phyloP scores from a whole-genome alignment of 2,888 invertebrate species.

The Luffia ferchaultella region DNA sequence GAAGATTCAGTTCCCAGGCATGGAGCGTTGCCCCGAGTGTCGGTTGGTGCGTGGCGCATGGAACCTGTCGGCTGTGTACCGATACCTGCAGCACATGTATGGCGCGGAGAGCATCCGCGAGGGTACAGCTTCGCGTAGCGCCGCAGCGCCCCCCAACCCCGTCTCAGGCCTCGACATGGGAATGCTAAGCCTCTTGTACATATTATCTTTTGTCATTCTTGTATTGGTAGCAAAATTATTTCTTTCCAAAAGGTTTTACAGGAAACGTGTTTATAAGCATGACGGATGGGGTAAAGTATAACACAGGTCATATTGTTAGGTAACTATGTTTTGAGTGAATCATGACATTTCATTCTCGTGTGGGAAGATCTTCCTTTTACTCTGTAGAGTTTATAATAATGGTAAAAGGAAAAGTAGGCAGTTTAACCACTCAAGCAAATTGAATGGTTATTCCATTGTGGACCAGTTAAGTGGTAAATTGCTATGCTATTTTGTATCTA shows the following conservation, averaged over 20 bases:
- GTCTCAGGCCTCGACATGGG: conserved; percentile 77
- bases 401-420: no score
- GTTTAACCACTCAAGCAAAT: no score
- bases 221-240: conserved; percentile 80
- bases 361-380: no score
- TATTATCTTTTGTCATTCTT: conserved; percentile 77
- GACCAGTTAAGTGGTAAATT: no score
- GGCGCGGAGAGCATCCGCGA: conserved; percentile 34
- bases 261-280: conserved; percentile 77
- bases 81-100: conserved; percentile 66
- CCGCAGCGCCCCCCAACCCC: conserved; percentile 42
- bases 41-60: conserved; percentile 63
- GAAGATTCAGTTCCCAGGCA: conserved; percentile 88
- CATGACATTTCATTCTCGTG: no score
- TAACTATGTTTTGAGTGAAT: no score
- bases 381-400: no score
- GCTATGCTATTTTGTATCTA: no score
- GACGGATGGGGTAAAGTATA: conserved; percentile 75
- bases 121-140: conserved; percentile 20
- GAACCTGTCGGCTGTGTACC: conserved; percentile 70
- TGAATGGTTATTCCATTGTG: no score
- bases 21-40: conserved; percentile 74
- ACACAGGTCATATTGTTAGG: no score
- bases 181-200: conserved; percentile 78
- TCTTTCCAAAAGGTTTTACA: conserved; percentile 72